phyloP scores from a whole-genome alignment of 1,140 invertebrate species.

The Oreohelix idahoensis region DNA sequence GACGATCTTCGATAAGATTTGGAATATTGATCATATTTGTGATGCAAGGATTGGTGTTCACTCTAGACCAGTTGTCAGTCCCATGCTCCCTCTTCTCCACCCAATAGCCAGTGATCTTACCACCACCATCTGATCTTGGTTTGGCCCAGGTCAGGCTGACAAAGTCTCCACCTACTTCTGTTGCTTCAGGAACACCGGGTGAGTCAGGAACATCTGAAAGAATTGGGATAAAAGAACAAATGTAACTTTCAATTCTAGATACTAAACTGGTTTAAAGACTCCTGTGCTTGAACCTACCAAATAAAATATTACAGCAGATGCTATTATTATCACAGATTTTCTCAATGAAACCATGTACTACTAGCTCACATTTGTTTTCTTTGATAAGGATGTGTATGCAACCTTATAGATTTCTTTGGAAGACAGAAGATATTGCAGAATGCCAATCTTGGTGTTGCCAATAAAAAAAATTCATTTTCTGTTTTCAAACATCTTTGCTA shows the following conservation, averaged over 20 bases:
- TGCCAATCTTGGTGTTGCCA: no score
- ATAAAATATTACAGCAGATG: no score
- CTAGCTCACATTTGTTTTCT: no score
- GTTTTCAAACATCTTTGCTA: no score
- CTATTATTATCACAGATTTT: no score
- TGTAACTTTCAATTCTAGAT: not conserved
- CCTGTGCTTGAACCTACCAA: no score
- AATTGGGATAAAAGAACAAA: not conserved
- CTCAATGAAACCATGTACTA: no score
- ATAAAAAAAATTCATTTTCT: no score
- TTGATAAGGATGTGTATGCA: no score
- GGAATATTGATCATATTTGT: conserved; percentile 93
- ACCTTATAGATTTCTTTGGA: no score
- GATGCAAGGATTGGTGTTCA: conserved; percentile 85
- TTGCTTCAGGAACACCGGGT: conserved; percentile 91
- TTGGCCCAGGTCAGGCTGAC: conserved; percentile 97
- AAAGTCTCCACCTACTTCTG: conserved; percentile 96
- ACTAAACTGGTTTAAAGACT: no score
- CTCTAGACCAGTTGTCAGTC: conserved; percentile 90
- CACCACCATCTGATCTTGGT: conserved; percentile 93
- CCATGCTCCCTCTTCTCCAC: conserved; percentile 93
- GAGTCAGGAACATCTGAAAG: conserved; percentile 87
- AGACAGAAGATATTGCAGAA: no score
- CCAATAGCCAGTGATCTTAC: conserved; percentile 96
- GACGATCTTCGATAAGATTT: conserved; percentile 95